Evolutionary conservation across 2,888 invertebrate genomes (phyloP).

Genomic region (Nyleta sp.): DNA sequence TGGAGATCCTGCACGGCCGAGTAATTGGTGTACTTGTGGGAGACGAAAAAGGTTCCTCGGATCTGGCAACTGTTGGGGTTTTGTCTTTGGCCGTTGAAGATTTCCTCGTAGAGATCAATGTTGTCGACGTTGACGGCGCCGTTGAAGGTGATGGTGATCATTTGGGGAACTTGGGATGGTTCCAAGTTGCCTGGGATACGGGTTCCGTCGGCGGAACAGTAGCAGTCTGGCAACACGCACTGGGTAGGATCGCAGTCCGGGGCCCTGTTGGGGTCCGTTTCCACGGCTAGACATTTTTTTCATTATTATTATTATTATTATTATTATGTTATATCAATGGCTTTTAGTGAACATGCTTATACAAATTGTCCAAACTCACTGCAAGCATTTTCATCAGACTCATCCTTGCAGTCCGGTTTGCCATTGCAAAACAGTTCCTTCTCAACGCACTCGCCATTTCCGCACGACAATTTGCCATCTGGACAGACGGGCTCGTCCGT

Average conservation of each 20-base stretch:
- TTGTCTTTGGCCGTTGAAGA: slow-evolving; percentile 94
- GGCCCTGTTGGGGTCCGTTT: slow-evolving; percentile 95
- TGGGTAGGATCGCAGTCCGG: slow-evolving; percentile 96
- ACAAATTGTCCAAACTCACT: slow-evolving; percentile 86
- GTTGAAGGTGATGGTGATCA: slow-evolving; percentile 96
- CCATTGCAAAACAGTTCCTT: slow-evolving; percentile 97
- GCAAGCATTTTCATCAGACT: slow-evolving; percentile 97
- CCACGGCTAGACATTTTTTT: slow-evolving; percentile 89
- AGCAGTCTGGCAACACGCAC: slow-evolving; percentile 94
- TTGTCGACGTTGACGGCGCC: slow-evolving; percentile 97
- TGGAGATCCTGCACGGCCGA: slow-evolving; percentile 96
- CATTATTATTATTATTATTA: not conserved
- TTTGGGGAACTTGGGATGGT: slow-evolving; percentile 93
- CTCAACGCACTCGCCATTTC: slow-evolving; percentile 95
- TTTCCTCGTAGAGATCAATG: slow-evolving; percentile 95
- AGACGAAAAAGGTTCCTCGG: slow-evolving; percentile 95
- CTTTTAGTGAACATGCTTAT: no score
- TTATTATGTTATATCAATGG: no score
- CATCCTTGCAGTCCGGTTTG: slow-evolving; percentile 95
- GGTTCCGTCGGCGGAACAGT: slow-evolving; percentile 96
- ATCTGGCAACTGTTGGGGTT: slow-evolving; percentile 97
- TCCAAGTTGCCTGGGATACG: slow-evolving; percentile 93
- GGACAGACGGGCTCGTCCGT: slow-evolving; percentile 97
- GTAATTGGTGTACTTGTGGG: slow-evolving; percentile 97
- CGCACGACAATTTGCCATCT: slow-evolving; percentile 95